phyloP scores from a whole-genome alignment of 1,140 invertebrate species.

The Neodiprion fabricii region DNA sequence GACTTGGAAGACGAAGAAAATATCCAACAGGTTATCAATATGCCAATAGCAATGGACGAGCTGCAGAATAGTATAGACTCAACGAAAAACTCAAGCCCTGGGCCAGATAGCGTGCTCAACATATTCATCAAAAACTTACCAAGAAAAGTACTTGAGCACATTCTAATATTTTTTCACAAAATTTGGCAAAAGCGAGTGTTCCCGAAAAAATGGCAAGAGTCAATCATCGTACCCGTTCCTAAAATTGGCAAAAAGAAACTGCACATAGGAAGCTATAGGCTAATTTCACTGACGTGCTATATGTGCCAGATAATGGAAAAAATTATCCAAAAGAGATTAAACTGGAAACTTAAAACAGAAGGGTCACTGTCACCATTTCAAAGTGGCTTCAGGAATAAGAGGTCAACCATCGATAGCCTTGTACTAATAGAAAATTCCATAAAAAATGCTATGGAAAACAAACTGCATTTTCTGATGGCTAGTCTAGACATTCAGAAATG shows the following conservation, averaged over 20 bases:
- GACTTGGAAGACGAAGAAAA: no score
- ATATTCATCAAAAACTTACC: slow-evolving; percentile 39
- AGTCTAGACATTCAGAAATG: slow-evolving; percentile 40
- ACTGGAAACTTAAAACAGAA: slow-evolving; percentile 24
- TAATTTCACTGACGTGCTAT: slow-evolving; percentile 41
- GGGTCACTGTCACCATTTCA: slow-evolving; percentile 27
- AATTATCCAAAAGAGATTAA: slow-evolving; percentile 31
- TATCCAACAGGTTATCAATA: neutral
- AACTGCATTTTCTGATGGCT: slow-evolving; percentile 29
- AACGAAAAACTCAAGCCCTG: slow-evolving; percentile 21
- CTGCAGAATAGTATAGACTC: no score
- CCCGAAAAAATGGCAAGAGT: slow-evolving; percentile 43
- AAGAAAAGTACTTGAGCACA: slow-evolving; percentile 22
- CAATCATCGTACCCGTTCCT: slow-evolving; percentile 46
- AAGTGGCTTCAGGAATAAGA: slow-evolving; percentile 30
- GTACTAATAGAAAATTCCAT: slow-evolving; percentile 29
- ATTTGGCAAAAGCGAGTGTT: slow-evolving; percentile 33
- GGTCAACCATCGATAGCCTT: slow-evolving; percentile 32
- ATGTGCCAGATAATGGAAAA: slow-evolving; percentile 45
- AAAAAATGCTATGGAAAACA: slow-evolving; percentile 30
- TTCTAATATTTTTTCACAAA: slow-evolving; percentile 38
- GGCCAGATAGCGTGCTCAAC: slow-evolving; percentile 31
- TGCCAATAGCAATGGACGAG: neutral
- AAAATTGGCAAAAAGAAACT: slow-evolving; percentile 45
- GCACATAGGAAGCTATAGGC: slow-evolving; percentile 33